These are phyloP conservation scores for Eucera pruinosa DNA, from an alignment of 2,888 invertebrate species.

Conservation along the genomic window DNA sequence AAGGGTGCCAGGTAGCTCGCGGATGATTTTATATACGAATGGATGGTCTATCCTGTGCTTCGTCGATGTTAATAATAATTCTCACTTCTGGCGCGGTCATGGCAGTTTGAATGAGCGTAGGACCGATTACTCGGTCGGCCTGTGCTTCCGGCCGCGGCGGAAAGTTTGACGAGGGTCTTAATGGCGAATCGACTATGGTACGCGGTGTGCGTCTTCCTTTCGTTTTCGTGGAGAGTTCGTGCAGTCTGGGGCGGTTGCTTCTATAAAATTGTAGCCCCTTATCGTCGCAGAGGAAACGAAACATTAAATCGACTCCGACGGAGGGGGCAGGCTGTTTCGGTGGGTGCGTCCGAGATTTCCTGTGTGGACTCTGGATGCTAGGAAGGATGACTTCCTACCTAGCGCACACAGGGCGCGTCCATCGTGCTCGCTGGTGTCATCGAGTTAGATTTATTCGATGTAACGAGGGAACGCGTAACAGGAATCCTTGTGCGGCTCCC, in stretches of 20 bases:
- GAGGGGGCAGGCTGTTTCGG: conserved; percentile 82
- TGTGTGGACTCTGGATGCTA: conserved; percentile 79
- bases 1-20: too few species aligned
- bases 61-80: too few species aligned
- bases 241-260: conserved; percentile 47
- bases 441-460: conserved; percentile 64
- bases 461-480: conserved; percentile 45
- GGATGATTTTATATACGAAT: too few species aligned
- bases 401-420: conserved; percentile 69
- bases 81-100: conserved; percentile 10
- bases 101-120: not conserved
- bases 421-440: conserved; percentile 59
- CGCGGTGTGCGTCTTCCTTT: conserved; percentile 18
- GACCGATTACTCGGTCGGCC: not conserved
- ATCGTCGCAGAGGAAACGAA: conserved; percentile 82
- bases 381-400: conserved; percentile 77
- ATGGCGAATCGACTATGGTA: conserved; percentile 42
- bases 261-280: conserved; percentile 81
- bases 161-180: conserved; percentile 49
- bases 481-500: conserved; percentile 15
- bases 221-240: conserved; percentile 43
- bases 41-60: too few species aligned
- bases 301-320: conserved; percentile 82
- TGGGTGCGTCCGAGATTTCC: conserved; percentile 84
- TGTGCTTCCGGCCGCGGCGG: not conserved